Evolutionary conservation across 2,888 invertebrate genomes (phyloP).

Genomic region (Drosophila suboccidentalis): DNA sequence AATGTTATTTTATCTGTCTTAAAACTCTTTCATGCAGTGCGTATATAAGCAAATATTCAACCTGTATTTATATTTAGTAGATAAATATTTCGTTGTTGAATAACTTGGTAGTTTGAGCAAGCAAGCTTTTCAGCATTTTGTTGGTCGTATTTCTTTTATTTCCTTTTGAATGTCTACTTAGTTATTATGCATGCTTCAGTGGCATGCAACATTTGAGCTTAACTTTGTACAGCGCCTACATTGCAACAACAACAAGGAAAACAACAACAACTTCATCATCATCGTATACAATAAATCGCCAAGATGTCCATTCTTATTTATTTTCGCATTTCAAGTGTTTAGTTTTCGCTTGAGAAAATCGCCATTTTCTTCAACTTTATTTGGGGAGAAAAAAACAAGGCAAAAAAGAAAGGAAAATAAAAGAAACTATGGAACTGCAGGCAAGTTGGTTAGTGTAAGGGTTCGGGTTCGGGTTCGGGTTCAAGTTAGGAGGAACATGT

Average conservation of each 20-base stretch:
- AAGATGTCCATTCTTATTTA: conserved; percentile 79
- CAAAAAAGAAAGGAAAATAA: not conserved
- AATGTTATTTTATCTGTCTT: not conserved
- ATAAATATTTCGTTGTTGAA: conserved; percentile 5
- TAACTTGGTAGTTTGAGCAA: conserved; percentile 6
- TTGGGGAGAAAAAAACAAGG: conserved; percentile 35
- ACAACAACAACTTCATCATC: conserved; percentile 35
- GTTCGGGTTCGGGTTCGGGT: not conserved
- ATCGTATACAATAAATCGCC: conserved; percentile 75
- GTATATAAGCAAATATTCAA: not conserved
- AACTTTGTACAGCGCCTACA: conserved; percentile 24
- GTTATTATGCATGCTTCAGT: conserved; percentile 74
- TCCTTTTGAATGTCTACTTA: conserved; percentile 49
- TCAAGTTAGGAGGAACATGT: conserved; percentile 47
- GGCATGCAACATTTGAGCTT: conserved; percentile 66
- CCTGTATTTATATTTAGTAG: not conserved
- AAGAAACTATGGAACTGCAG: conserved; percentile 45
- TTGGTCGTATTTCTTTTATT: conserved; percentile 9
- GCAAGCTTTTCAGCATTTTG: conserved; percentile 11
- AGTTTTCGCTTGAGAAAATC: conserved; percentile 81
- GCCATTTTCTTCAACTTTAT: conserved; percentile 77
- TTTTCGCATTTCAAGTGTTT: conserved; percentile 81
- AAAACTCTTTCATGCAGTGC: not conserved
- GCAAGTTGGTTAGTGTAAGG: conserved; percentile 10
- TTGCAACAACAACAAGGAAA: conserved; percentile 25